Base-by-base conservation (phyloP, 2,113 vertebrate species). In the Phalacrocorax brasilianus region DNA sequence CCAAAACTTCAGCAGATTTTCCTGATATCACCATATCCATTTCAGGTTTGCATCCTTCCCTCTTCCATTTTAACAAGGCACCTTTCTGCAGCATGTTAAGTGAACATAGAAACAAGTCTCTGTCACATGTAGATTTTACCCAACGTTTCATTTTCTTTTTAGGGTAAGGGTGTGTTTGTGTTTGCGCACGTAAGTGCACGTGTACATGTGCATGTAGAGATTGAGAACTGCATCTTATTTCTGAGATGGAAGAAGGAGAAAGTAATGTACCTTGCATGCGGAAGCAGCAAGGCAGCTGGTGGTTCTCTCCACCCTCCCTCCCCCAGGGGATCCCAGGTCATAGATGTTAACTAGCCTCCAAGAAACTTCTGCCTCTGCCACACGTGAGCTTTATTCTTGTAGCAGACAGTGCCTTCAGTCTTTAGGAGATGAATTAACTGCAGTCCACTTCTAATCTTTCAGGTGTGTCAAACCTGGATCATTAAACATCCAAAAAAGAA, bases 401-500 rank as follows among this genome's bases (percentile, higher is more conserved):
- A 49, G 91, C 87, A 95, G 94, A 75, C 93, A 91, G 89, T 6
- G 3, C 66, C 66, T 79, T 68, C 87, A 94, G 73, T 91, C 88
- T 58, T 93, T 74, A 95, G 89, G 47, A 89, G 85, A 83, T 55
- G 30, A 93, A 91, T 90, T 91, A 96, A 93, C 71, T 90, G 62
- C 85, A 94, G 91, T 67, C 82, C 85, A 88, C 78, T 92, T 96
- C 86, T 94, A 96, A 95, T 91, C 90, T 90, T 85, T 85, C 85
- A 94, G 95, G 85, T 93, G 88, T 94, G 92, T 85, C 93, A 93
- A 85, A 93, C 63, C 14, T 55, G 74, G 59, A 93, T 55, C 67
- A 91, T 80, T 91, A 88, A 90, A 88, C 56, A 77, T 52, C 90
- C 88, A 44, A 94, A 95, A 92, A 90, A 72, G 63, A 90, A 68